A percentile compares a stretch with the other conserved stretches of the same genome.
phyloP scores from a whole-genome alignment of 2,113 vertebrate species.

The Mionectes macconnelli region DNA sequence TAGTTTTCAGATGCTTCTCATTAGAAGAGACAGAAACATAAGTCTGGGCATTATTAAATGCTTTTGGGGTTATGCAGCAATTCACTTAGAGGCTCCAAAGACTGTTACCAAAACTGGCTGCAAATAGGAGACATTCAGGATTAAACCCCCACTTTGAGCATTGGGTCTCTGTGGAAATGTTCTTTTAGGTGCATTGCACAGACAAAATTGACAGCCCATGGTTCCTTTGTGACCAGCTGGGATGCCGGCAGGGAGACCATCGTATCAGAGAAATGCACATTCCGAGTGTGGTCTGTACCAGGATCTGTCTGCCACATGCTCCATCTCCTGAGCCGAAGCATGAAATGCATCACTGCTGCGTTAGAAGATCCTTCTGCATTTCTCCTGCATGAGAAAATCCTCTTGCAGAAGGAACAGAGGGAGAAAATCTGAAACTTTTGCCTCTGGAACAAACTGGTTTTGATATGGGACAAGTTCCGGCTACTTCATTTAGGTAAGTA shows the following conservation, averaged over 20 bases:
- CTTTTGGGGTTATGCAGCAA: neutral
- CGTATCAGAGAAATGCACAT: fast-evolving
- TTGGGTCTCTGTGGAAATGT: neutral
- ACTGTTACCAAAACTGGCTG: neutral
- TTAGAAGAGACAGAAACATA: neutral
- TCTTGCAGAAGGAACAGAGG: neutral
- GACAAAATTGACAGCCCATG: neutral
- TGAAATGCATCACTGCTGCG: neutral
- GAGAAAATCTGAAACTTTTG: neutral
- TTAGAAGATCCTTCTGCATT: neutral
- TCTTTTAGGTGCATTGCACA: neutral
- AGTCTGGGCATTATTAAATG: neutral
- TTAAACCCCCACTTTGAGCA: neutral
- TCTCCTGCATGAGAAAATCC: neutral
- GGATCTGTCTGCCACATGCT: neutral
- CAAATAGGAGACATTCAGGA: neutral
- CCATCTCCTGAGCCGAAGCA: neutral
- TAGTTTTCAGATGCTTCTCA: neutral
- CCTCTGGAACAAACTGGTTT: neutral
- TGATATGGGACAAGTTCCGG: neutral
- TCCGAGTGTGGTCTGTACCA: fast-evolving
- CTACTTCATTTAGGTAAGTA: neutral
- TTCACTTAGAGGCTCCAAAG: neutral
- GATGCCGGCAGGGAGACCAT: neutral
- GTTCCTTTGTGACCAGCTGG: neutral